phyloP scores from a whole-genome alignment of 1,140 invertebrate genomes.

The Hermatobates lingyangjiaoensis region DNA sequence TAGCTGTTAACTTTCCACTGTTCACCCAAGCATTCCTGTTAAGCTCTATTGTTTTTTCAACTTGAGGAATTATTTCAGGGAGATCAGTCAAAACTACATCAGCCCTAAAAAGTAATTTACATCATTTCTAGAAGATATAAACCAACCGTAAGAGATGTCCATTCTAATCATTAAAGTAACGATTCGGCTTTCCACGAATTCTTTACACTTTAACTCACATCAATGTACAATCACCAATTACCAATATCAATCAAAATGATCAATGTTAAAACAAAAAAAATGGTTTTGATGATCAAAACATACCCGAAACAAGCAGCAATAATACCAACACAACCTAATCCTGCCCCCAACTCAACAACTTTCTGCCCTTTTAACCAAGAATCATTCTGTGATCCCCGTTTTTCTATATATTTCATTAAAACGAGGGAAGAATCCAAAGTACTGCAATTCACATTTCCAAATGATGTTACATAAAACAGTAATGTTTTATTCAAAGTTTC shows the following conservation, averaged over 20 bases:
- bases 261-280: no score
- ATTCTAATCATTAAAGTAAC: no score
- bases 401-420: slow-evolving; percentile 49
- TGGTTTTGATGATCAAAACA: slow-evolving; percentile 14
- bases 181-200: no score
- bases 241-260: no score
- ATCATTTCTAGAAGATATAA: no score
- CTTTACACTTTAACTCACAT: no score
- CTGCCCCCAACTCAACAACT: slow-evolving; percentile 49
- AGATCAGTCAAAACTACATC: slow-evolving; percentile 50
- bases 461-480: slow-evolving; percentile 37
- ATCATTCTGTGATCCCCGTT: slow-evolving; percentile 25
- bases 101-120: slow-evolving; percentile 40
- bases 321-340: slow-evolving; percentile 49
- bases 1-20: slow-evolving; percentile 32
- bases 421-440: slow-evolving; percentile 65
- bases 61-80: slow-evolving; percentile 34
- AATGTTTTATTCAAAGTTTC: slow-evolving; percentile 26
- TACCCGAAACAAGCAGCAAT: slow-evolving; percentile 50
- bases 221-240: no score
- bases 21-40: slow-evolving; percentile 34
- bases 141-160: no score
- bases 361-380: slow-evolving; percentile 32
- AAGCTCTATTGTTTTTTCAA: slow-evolving; percentile 40
- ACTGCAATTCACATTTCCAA: slow-evolving; percentile 56